Conservation (phyloP, 1,140 invertebrate species). For the Aethina tumida region DNA sequence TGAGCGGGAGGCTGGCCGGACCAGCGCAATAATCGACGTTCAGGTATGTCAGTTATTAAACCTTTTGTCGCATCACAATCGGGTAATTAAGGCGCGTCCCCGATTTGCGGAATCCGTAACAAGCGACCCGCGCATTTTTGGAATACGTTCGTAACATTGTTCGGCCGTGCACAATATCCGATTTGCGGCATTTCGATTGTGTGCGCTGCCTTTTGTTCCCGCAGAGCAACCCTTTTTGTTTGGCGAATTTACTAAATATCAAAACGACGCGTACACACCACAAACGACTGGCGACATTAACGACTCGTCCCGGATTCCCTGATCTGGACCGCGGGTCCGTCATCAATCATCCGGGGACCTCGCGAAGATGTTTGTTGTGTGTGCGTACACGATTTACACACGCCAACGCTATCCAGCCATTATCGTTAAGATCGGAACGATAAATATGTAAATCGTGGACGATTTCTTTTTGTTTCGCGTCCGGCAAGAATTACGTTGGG, state of each 20-base stretch:
- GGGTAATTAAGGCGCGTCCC: slow-evolving; percentile 31
- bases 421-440: too few relatives aligned
- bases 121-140: slow-evolving; percentile 25
- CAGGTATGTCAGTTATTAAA: slow-evolving; percentile 32
- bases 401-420: too few relatives aligned
- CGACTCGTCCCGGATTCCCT: slow-evolving; percentile 5
- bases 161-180: slow-evolving; percentile 16
- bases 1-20: too few relatives aligned
- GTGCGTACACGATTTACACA: too few relatives aligned
- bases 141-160: slow-evolving; percentile 22
- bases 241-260: slow-evolving; percentile 7
- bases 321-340: too few relatives aligned
- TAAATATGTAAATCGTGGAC: too few relatives aligned
- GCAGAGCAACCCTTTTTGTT: slow-evolving; percentile 7
- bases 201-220: slow-evolving; percentile 12
- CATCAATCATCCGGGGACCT: too few relatives aligned
- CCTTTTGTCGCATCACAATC: slow-evolving; percentile 30
- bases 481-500: too few relatives aligned
- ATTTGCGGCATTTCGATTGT: slow-evolving; percentile 23
- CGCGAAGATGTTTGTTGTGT: too few relatives aligned
- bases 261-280: slow-evolving; percentile 1
- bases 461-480: too few relatives aligned
- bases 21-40: slow-evolving; percentile 6
- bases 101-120: slow-evolving; percentile 16
- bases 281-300: not conserved